Conservation (phyloP, 2,113 vertebrate species). For the Psilopogon haemacephalus region DNA sequence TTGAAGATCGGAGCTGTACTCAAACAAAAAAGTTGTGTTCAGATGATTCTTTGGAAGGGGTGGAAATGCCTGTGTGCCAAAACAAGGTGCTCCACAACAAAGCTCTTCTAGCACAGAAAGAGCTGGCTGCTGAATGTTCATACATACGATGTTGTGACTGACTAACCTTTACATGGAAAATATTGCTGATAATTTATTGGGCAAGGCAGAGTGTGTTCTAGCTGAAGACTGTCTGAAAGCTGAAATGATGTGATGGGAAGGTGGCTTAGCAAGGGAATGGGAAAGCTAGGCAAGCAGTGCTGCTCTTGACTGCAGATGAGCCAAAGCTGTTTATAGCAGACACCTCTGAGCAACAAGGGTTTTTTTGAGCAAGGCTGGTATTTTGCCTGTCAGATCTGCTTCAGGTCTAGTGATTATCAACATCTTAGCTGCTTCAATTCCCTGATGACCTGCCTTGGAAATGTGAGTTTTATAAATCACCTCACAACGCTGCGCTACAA, state of each 20-base stretch:
- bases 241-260: background rate
- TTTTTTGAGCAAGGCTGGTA: conserved; percentile 22
- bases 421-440: conserved; percentile 57
- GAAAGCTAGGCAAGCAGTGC: background rate
- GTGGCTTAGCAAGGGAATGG: background rate
- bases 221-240: background rate
- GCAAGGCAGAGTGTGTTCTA: background rate
- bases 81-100: background rate
- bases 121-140: background rate
- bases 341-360: conserved; percentile 3
- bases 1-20: background rate
- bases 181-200: background rate
- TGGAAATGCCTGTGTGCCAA: background rate
- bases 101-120: background rate
- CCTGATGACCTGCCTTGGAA: conserved; percentile 39
- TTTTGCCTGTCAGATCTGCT: conserved; percentile 46
- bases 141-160: background rate
- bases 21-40: background rate
- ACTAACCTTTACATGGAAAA: conserved; percentile 12
- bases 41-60: background rate
- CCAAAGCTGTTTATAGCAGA: conserved; percentile 17
- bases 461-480: conserved; percentile 37
- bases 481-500: background rate
- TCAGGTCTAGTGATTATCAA: conserved; percentile 44
- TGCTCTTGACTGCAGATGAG: conserved; percentile 41